These are phyloP conservation scores for Ptychodera flava DNA, from an alignment of 35 echinoderm and acorn worm genomes.

Conservation along the genomic window DNA sequence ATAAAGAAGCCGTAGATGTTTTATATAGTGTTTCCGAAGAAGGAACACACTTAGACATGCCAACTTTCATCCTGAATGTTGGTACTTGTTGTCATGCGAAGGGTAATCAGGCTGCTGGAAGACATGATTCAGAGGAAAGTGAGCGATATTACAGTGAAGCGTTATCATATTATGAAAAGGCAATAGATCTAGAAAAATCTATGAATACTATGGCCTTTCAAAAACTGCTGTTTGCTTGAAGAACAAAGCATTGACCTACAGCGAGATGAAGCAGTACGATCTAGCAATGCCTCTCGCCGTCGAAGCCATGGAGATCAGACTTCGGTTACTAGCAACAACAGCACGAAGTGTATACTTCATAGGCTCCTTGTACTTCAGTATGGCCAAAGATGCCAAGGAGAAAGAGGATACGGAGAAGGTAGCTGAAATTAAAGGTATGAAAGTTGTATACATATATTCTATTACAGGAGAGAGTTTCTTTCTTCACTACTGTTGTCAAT, in stretches of 20 bases:
- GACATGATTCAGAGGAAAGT: slow-evolving; percentile 20
- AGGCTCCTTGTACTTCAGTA: slow-evolving; percentile 11
- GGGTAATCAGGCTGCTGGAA: slow-evolving; percentile 6
- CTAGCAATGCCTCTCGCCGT: not conserved
- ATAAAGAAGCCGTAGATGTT: slow-evolving; percentile 21
- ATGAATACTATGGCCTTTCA: not conserved
- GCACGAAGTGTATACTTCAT: slow-evolving; percentile 28
- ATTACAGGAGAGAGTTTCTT: too few relatives aligned
- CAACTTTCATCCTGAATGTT: slow-evolving; percentile 24
- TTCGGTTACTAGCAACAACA: slow-evolving; percentile 2
- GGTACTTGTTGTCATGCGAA: slow-evolving; percentile 29
- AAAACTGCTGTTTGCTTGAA: slow-evolving; percentile 23
- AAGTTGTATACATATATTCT: too few relatives aligned
- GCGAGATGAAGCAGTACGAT: slow-evolving; percentile 33
- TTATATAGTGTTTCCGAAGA: not conserved
- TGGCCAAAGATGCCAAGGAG: slow-evolving; percentile 9
- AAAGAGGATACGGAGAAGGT: not conserved
- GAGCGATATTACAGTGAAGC: slow-evolving; percentile 12
- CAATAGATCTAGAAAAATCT: not conserved
- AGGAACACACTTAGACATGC: not conserved
- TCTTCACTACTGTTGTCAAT: too few relatives aligned
- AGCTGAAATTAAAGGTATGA: not conserved
- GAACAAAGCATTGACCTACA: slow-evolving; percentile 33
- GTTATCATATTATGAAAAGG: slow-evolving; percentile 9
- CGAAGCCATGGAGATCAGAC: slow-evolving; percentile 3